Evolutionary conservation across 1,140 invertebrate genomes (phyloP), one percentile per base, ranked within the genome.

Genomic region (Drosophila paulistorum): DNA sequence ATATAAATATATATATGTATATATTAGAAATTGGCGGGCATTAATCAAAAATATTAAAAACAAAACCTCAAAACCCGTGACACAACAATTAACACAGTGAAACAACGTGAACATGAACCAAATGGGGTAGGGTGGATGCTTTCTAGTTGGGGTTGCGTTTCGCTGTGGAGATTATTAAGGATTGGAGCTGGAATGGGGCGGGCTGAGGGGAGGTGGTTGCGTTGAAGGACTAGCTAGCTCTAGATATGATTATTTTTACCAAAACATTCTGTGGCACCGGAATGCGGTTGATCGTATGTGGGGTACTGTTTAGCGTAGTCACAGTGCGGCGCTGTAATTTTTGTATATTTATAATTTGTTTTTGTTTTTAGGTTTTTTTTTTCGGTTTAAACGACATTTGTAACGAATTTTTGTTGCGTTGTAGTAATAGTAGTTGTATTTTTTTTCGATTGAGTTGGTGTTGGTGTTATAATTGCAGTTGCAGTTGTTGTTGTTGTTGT

Each of bases 261-360:
- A 92, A 92, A 91, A 92, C 91, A 92, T 92, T 92, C 80, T 92
- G 91, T 91, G 91, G 91, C 77, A 92, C 91, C 91, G 91, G 91
- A 87, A 92, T 92, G 89, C 91, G 91, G 91, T 92, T 92, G 91
- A 92, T 91, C 91, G 91, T 92, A 92, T 92, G 91, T 92, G 91
- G 91, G 83, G 79, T 91, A 90, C 90, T 92, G 91, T 91, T 91
- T 90, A 92, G 91, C 91, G 91, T 92, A 90, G 91, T 92, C 91
- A 92, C 90, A 90, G 91, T 92, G 90, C 91, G 91, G 85, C 91
- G 91, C 91, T 92, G 91, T 90, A 92, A 92, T 91, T 90, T 87
- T 90, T 87, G 45, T 51, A 51, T 51, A 39, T 39, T 13, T 11
- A 23, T 91, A 77, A 51, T 72, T 77, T 79, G 72, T 30, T 30